These are phyloP conservation scores for Zaprionus lachaisei DNA, from an alignment of 1,140 invertebrate genomes.

Conservation along the genomic window DNA sequence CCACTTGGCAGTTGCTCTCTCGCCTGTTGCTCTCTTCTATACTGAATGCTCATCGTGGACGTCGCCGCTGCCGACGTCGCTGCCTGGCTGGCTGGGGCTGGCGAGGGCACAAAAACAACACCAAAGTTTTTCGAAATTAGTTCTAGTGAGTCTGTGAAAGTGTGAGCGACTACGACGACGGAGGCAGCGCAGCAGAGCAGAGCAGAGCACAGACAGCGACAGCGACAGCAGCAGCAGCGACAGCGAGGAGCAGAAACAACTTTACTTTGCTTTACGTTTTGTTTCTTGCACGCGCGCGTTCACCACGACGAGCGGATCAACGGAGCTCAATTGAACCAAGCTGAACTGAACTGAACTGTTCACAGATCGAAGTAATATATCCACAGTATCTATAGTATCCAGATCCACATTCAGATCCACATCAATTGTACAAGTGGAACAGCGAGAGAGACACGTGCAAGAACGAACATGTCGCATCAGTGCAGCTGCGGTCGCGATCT, in stretches of 20 bases:
- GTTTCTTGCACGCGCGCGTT: slow-evolving; percentile 39
- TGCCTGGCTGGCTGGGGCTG: slow-evolving; percentile 56
- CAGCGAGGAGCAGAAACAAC: slow-evolving; percentile 43
- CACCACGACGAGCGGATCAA: slow-evolving; percentile 19
- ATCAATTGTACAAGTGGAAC: slow-evolving; percentile 32
- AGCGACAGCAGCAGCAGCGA: slow-evolving; percentile 1
- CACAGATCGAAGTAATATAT: neutral
- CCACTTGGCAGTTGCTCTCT: slow-evolving; percentile 23
- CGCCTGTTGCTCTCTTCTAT: slow-evolving; percentile 36
- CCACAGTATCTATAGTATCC: neutral
- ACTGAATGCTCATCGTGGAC: slow-evolving; percentile 48
- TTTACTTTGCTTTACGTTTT: slow-evolving; percentile 41
- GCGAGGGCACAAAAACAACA: slow-evolving; percentile 75
- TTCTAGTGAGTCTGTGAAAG: slow-evolving; percentile 84
- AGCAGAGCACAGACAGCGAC: slow-evolving; percentile 10
- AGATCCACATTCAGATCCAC: neutral
- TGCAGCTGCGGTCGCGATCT: slow-evolving; percentile 84
- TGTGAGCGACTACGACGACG: slow-evolving; percentile 75
- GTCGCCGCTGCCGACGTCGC: slow-evolving; percentile 19
- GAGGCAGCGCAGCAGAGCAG: slow-evolving; percentile 1
- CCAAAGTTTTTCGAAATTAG: slow-evolving; percentile 83
- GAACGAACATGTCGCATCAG: slow-evolving; percentile 84
- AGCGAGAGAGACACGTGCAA: slow-evolving; percentile 39
- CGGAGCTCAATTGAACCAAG: neutral
- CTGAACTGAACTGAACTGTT: slow-evolving; percentile 2